phyloP scores from a whole-genome alignment of 2,888 invertebrate genomes.

The Amblyjoppa proteus region DNA sequence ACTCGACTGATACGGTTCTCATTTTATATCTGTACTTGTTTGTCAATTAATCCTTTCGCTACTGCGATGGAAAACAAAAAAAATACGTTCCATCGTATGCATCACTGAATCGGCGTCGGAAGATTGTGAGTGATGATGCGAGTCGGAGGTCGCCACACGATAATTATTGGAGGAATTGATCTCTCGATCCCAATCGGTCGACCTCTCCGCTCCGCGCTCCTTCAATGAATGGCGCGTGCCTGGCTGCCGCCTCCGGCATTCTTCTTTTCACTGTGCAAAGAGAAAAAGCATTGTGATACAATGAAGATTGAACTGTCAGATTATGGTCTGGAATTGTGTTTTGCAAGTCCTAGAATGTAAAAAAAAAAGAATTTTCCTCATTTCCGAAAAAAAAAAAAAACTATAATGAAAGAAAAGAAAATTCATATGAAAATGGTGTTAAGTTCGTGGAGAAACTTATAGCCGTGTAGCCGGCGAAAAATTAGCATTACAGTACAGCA shows the following conservation, averaged over 20 bases:
- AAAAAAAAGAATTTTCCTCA: neutral
- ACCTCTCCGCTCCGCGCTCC: constrained; percentile 5
- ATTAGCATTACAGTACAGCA: neutral
- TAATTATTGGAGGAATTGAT: constrained; percentile 36
- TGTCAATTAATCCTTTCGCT: neutral
- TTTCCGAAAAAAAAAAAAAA: neutral
- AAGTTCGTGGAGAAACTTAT: neutral
- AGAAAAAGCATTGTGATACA: neutral
- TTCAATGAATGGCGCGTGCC: constrained; percentile 27
- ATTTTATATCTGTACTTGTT: neutral
- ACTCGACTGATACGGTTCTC: neutral
- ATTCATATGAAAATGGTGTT: neutral
- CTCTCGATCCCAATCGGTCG: constrained; percentile 27
- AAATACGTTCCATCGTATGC: neutral
- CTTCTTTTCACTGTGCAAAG: neutral
- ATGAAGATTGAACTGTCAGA: neutral
- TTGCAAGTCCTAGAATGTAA: neutral
- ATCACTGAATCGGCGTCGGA: neutral
- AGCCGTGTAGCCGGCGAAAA: neutral
- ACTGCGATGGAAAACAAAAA: neutral
- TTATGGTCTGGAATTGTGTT: neutral
- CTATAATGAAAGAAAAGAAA: neutral
- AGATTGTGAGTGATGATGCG: neutral
- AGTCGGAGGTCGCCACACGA: constrained; percentile 20
- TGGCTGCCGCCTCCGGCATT: constrained; percentile 4